Percentiles rank a stretch among this genome's conserved stretches.
Evolutionary conservation across 2,797 vertebrate genomes (phyloP).

Genomic region (Spinus pinus): DNA sequence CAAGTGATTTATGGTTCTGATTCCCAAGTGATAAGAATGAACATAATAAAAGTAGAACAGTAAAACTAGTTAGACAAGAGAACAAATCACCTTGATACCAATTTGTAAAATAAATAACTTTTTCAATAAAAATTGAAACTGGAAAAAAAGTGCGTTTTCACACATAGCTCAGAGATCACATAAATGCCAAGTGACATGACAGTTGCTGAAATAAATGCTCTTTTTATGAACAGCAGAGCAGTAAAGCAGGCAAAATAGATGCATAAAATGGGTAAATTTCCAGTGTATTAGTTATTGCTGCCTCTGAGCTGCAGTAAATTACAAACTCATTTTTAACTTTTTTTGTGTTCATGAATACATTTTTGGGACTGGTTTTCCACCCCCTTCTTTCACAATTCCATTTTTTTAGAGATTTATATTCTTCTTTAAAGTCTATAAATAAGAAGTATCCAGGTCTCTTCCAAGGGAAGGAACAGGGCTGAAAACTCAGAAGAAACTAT

Average conservation of each 20-base stretch:
- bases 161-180: constrained; percentile 72
- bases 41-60: constrained; percentile 32
- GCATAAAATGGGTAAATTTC: constrained; percentile 77
- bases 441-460: constrained; percentile 17
- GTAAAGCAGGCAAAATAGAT: constrained; percentile 78
- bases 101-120: constrained; percentile 73
- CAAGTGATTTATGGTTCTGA: constrained; percentile 9
- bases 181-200: constrained; percentile 75
- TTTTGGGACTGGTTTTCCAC: constrained; percentile 51
- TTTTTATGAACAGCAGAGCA: constrained; percentile 76
- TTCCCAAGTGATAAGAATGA: constrained; percentile 51
- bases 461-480: not conserved
- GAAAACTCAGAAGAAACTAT: constrained; percentile 42
- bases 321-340: constrained; percentile 66
- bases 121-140: constrained; percentile 69
- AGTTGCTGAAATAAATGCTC: constrained; percentile 75
- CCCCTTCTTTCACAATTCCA: constrained; percentile 50
- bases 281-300: constrained; percentile 74
- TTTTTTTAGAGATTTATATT: constrained; percentile 68
- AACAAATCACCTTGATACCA: constrained; percentile 61
- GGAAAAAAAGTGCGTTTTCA: constrained; percentile 62
- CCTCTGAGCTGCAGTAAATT: constrained; percentile 73
- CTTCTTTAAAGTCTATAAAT: constrained; percentile 67
- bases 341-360: constrained; percentile 67
- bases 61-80: constrained; percentile 52